These are phyloP conservation scores for Idris sp. DNA, from an alignment of 1,140 invertebrate species.

Conservation along the genomic window DNA sequence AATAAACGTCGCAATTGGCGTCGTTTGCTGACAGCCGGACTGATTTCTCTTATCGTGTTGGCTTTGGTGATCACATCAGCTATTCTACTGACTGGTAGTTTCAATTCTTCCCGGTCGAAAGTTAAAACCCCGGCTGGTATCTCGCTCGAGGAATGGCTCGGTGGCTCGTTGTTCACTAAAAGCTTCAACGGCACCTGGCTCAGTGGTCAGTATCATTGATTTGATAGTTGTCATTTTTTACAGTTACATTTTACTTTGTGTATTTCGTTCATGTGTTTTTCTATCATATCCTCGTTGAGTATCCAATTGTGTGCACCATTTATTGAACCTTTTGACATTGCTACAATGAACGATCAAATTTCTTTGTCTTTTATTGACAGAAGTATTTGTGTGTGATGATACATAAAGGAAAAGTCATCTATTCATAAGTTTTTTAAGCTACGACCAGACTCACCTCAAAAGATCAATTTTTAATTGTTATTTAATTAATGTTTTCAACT, in stretches of 20 bases:
- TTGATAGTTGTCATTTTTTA: slow-evolving; percentile 27
- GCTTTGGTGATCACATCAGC: slow-evolving; percentile 70
- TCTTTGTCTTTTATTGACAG: background rate
- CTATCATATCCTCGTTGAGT: slow-evolving; percentile 11
- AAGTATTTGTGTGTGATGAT: too few relatives aligned
- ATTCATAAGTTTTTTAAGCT: too few relatives aligned
- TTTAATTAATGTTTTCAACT: too few relatives aligned
- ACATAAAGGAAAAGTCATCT: too few relatives aligned
- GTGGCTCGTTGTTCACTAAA: slow-evolving; percentile 73
- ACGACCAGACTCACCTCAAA: too few relatives aligned
- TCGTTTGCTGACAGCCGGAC: slow-evolving; percentile 67
- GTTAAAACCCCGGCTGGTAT: slow-evolving; percentile 65
- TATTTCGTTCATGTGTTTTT: slow-evolving; percentile 1
- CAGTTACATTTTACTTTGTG: slow-evolving; percentile 1
- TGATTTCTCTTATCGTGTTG: slow-evolving; percentile 68
- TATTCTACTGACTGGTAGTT: slow-evolving; percentile 70
- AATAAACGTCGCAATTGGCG: slow-evolving; percentile 74
- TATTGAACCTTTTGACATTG: background rate
- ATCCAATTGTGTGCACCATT: background rate
- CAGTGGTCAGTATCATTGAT: slow-evolving; percentile 70
- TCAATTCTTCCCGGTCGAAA: slow-evolving; percentile 57
- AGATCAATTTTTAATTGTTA: too few relatives aligned
- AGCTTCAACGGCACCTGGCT: slow-evolving; percentile 78
- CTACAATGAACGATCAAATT: too few relatives aligned
- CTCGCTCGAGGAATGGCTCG: slow-evolving; percentile 74